phyloP scores from a whole-genome alignment of 1,140 invertebrate genomes.

The Drosophila tani region DNA sequence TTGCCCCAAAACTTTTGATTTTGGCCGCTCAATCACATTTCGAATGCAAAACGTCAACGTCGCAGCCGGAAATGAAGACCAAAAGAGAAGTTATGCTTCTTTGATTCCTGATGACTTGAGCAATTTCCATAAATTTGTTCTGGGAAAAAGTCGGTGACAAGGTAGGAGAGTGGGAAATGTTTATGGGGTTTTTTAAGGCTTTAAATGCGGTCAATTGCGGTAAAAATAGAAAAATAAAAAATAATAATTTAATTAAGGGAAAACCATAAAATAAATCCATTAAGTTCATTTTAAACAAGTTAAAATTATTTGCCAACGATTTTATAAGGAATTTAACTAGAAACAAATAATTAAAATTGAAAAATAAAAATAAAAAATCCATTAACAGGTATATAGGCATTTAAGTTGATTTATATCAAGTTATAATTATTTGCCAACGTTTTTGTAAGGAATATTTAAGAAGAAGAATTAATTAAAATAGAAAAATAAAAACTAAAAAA shows the following conservation, averaged over 20 bases:
- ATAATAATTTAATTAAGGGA: no score
- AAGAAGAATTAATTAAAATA: not conserved
- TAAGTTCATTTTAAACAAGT: no score
- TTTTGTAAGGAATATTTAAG: no score
- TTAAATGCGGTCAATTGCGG: not conserved
- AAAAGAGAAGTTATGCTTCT: slow-evolving; percentile 58
- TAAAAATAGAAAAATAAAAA: not conserved
- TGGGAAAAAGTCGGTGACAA: not conserved
- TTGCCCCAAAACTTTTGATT: slow-evolving; percentile 52
- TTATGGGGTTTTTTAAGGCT: not conserved
- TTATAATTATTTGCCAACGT: no score
- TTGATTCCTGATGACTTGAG: slow-evolving; percentile 27
- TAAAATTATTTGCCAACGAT: no score
- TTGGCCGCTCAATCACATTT: slow-evolving; percentile 60
- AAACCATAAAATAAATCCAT: no score
- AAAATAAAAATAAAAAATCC: not conserved
- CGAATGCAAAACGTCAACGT: slow-evolving; percentile 64
- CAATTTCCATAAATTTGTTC: slow-evolving; percentile 43
- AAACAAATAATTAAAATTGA: not conserved
- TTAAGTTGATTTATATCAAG: no score
- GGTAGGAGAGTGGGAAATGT: not conserved
- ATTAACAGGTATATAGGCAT: no score
- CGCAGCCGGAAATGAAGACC: slow-evolving; percentile 54
- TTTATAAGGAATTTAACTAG: no score
- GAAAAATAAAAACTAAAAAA: not conserved